A percentile compares a stretch with the other conserved stretches of the same genome.
phyloP scores from a whole-genome alignment of 2,113 vertebrate genomes.

The Mesoclemmys tuberculata region DNA sequence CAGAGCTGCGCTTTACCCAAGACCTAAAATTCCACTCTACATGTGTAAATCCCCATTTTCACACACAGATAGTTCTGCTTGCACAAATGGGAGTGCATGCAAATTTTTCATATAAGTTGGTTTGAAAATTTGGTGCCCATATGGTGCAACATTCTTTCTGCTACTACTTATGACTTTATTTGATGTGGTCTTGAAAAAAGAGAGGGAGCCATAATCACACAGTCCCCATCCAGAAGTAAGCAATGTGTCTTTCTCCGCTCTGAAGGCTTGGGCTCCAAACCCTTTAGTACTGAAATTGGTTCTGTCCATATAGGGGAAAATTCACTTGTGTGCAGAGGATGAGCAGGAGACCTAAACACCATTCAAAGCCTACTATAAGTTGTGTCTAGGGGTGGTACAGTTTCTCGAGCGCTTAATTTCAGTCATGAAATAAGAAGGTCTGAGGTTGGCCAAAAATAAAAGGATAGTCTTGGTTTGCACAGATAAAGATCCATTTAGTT shows the following conservation, averaged over 20 bases:
- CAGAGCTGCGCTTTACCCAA: neutral
- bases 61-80: neutral
- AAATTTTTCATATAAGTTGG: neutral
- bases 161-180: neutral
- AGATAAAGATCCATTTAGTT: neutral
- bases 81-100: neutral
- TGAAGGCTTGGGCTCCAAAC: neutral
- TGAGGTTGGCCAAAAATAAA: neutral
- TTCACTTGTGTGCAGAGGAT: neutral
- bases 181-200: neutral
- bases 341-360: neutral
- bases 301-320: neutral
- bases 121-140: neutral
- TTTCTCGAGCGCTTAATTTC: neutral
- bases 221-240: neutral
- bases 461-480: neutral
- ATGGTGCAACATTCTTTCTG: neutral
- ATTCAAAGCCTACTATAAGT: neutral
- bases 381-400: neutral
- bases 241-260: neutral
- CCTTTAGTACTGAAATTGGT: neutral
- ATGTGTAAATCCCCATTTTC: neutral
- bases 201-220: accelerated
- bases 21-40: neutral
- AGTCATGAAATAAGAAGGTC: neutral